Evolutionary conservation across 1,140 invertebrate genomes (phyloP).

Genomic region (Teleogryllus occipitalis): DNA sequence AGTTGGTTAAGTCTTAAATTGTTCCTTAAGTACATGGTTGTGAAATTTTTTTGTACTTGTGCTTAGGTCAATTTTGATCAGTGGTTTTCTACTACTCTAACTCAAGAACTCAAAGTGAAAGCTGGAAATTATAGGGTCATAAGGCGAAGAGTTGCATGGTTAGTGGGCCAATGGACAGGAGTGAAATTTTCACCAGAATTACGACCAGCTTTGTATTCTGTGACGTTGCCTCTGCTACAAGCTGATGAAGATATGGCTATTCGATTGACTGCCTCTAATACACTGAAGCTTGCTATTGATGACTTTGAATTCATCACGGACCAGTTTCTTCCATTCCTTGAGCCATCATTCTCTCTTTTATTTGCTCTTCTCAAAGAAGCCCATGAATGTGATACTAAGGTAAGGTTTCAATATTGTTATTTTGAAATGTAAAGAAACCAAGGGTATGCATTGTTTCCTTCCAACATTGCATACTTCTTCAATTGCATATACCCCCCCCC

Average conservation of each 20-base stretch:
- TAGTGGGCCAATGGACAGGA: slow-evolving; percentile 78
- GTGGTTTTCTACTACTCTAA: slow-evolving; percentile 79
- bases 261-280: slow-evolving; percentile 66
- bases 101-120: slow-evolving; percentile 71
- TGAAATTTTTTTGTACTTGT: slow-evolving; percentile 21
- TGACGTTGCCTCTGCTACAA: slow-evolving; percentile 61
- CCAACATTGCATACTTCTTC: neutral
- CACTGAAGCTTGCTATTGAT: slow-evolving; percentile 72
- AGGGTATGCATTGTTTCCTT: neutral
- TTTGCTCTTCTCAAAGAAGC: slow-evolving; percentile 81
- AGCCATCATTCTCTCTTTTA: slow-evolving; percentile 63
- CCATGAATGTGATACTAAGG: slow-evolving; percentile 87
- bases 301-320: slow-evolving; percentile 87
- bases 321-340: slow-evolving; percentile 74
- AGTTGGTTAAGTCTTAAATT: too few species aligned
- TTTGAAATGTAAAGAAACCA: neutral
- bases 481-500: too few species aligned
- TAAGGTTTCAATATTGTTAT: slow-evolving; percentile 32
- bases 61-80: slow-evolving; percentile 77
- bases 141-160: slow-evolving; percentile 75
- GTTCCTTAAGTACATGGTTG: too few species aligned
- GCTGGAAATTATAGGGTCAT: slow-evolving; percentile 82
- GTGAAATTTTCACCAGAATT: slow-evolving; percentile 75
- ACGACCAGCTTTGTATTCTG: slow-evolving; percentile 70
- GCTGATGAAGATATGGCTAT: slow-evolving; percentile 73